A percentile compares a stretch with the other conserved stretches of the same genome.
phyloP scores from a whole-genome alignment of 92 coral and sea anemone genomes.

The Parazoanthus swiftii region DNA sequence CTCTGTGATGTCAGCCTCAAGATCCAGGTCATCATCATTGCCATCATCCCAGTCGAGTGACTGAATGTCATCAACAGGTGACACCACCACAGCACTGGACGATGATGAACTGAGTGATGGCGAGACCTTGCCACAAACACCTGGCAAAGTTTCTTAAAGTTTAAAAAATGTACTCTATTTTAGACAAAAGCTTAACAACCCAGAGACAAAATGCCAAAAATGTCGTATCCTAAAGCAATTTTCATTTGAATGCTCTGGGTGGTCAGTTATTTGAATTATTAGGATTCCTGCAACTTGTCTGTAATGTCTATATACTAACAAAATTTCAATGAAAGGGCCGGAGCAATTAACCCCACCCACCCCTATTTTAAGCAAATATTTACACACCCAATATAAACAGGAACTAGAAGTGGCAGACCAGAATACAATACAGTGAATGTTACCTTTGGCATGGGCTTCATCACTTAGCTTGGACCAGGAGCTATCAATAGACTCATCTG shows the following conservation, averaged over 20 bases:
- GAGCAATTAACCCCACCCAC: no score
- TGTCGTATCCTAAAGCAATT: not conserved
- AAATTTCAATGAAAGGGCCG: no score
- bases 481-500: conserved; percentile 78
- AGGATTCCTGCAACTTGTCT: no score
- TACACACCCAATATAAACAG: no score
- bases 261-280: no score
- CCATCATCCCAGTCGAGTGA: conserved; percentile 82
- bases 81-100: conserved; percentile 83
- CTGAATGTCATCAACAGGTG: conserved; percentile 73
- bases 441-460: conserved; percentile 56
- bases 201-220: not conserved
- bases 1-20: conserved; percentile 65
- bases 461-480: conserved; percentile 88
- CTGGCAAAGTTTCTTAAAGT: conserved; percentile 13
- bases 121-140: conserved; percentile 35
- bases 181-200: not conserved
- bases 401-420: not conserved
- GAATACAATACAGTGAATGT: not conserved
- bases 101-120: conserved; percentile 76
- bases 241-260: no score
- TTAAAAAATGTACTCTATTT: not conserved
- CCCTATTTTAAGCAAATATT: no score
- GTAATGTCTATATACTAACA: no score
- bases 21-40: conserved; percentile 74